Percentiles rank a stretch among this genome's conserved stretches.
Evolutionary conservation across 2,113 vertebrate genomes (phyloP).

Genomic region (Tichodroma muraria): DNA sequence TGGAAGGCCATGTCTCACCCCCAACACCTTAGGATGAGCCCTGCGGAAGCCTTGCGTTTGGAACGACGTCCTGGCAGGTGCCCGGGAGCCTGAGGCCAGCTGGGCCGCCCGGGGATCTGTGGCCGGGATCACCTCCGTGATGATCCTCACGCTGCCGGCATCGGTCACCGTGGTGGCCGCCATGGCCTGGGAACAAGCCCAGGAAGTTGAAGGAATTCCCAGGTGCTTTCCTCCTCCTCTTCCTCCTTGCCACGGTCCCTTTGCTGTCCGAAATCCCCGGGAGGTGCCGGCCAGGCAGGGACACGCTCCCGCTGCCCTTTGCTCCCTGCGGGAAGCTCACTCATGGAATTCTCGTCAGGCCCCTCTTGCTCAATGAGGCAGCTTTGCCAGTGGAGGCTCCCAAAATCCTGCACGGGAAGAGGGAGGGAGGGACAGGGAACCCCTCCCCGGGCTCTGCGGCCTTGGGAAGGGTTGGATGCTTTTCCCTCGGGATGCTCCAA

Average conservation of each 20-base stretch:
- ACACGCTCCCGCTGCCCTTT: not conserved
- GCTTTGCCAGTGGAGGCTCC: not conserved
- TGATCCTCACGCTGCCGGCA: not conserved
- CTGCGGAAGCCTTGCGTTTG: not conserved
- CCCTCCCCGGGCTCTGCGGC: not conserved
- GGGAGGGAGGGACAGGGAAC: not conserved
- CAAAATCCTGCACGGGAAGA: not conserved
- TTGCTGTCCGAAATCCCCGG: not conserved
- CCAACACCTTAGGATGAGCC: slow-evolving; percentile 31
- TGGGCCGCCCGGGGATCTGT: not conserved
- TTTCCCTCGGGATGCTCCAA: not conserved
- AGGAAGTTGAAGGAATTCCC: not conserved
- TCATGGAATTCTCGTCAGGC: not conserved
- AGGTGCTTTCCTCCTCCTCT: not conserved
- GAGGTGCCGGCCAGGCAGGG: not conserved
- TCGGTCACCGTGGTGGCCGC: not conserved
- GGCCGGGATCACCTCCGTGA: slow-evolving; percentile 28
- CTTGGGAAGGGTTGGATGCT: not conserved
- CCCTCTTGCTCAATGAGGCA: not conserved
- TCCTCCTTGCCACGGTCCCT: not conserved
- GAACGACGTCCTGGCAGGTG: fast-evolving
- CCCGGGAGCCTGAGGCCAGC: not conserved
- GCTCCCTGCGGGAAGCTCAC: not conserved
- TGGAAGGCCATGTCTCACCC: not conserved
- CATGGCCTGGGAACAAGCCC: not conserved